phyloP scores from a whole-genome alignment of 1,140 invertebrate species.

The Octopus bimaculoides region DNA sequence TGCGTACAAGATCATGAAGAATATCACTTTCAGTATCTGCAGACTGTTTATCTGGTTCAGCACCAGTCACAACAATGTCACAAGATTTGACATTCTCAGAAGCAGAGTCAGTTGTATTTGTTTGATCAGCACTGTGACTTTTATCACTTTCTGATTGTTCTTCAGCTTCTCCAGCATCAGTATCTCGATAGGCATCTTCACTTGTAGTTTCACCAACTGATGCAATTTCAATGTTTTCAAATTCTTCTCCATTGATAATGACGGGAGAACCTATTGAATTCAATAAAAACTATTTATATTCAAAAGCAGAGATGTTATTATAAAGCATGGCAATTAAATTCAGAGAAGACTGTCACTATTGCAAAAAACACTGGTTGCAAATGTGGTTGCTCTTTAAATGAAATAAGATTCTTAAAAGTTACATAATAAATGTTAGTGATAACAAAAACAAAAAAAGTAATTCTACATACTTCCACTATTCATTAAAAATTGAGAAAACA shows the following conservation, averaged over 20 bases:
- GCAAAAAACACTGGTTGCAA: too few species aligned
- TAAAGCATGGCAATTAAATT: neutral
- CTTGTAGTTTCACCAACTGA: neutral
- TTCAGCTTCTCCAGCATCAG: neutral
- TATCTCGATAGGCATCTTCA: neutral
- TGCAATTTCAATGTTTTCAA: constrained; percentile 54
- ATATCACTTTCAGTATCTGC: constrained; percentile 37
- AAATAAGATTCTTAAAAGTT: too few species aligned
- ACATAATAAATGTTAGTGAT: too few species aligned
- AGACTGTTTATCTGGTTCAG: constrained; percentile 18
- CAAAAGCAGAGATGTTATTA: neutral
- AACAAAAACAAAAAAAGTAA: too few species aligned
- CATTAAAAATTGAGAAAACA: too few species aligned
- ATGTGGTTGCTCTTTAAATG: too few species aligned
- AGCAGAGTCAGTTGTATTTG: neutral
- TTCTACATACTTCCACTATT: too few species aligned
- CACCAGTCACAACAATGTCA: constrained; percentile 46
- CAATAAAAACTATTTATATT: neutral
- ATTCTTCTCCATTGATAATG: constrained; percentile 56
- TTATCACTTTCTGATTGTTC: neutral
- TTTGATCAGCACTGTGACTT: neutral
- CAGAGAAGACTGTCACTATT: too few species aligned
- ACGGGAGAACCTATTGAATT: constrained; percentile 50
- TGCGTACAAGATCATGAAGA: constrained; percentile 53
- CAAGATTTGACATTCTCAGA: constrained; percentile 28